Evolutionary conservation across 2,797 vertebrate species (phyloP), one percentile per base, ranked within the genome.

Genomic region (Fistularia commersonii): DNA sequence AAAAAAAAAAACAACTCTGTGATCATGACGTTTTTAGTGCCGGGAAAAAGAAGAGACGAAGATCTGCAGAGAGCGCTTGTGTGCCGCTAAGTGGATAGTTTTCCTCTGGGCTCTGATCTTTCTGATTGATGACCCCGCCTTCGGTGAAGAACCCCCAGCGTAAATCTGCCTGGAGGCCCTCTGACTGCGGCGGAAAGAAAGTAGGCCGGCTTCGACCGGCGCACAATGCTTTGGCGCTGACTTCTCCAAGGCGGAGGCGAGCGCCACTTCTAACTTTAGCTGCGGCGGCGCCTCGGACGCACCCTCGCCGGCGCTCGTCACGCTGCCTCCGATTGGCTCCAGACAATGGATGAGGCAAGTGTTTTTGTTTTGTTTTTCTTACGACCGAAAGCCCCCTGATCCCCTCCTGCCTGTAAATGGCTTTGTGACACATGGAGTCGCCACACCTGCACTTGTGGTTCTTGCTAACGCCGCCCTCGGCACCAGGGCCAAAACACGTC

Each of bases 401-500:
- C n/a, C n/a, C n/a, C n/a, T n/a, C n/a, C n/a, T n/a, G 5, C 47
- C 52, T 77, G 76, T 77, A 74, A 80, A 80, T 57, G 64, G 61
- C 48, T 31, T 60, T 65, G 52, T 50, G 45, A 58, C 66, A 33
- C 36, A 41, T 53, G 5, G 15, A 57, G 46, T 64, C n/a, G 63
- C 77, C 81, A 74, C 81, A 82, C 80, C 77, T 74, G 77, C 62
- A 14, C 8, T 42, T 64, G 76, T 1, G 74, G 74, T 66, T 71
- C n/a, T 8, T 41, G 37, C 35, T 62, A 47, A 56, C 67, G 50
- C 70, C 3, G 75, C 76, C 76, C 68, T 58, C 63, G 53, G 34
- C 70, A 68, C 61, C 37, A 66, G 32, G 41, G 1, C 41, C 0
- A 54, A 42, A 52, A 50, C 32, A 43, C 8, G 36, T 32, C 41